These are phyloP conservation scores for Ctenicera cuprea DNA, from an alignment of 2,888 invertebrate species.

Conservation along the genomic window DNA sequence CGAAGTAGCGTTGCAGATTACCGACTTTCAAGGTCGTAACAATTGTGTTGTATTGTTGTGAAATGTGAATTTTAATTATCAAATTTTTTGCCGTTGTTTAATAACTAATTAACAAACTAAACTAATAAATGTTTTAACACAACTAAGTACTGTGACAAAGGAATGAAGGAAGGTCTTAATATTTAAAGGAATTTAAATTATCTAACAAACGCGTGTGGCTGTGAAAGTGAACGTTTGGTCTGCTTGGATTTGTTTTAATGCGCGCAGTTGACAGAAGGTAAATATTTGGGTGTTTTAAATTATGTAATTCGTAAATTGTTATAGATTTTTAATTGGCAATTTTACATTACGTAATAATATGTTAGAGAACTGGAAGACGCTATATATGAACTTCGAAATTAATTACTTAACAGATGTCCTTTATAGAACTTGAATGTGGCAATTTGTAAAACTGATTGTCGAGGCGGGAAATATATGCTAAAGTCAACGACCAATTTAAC, in stretches of 20 bases:
- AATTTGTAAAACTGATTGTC: conserved; percentile 5
- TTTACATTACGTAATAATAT: neutral
- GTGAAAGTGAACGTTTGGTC: no score
- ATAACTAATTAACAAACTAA: neutral
- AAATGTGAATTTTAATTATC: neutral
- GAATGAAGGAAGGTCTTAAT: no score
- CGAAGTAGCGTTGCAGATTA: conserved; percentile 1
- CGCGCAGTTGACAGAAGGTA: no score
- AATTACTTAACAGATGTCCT: neutral
- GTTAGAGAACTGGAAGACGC: no score
- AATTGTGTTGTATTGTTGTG: neutral
- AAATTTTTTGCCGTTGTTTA: no score
- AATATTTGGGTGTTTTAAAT: no score
- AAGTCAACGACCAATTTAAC: conserved; percentile 27
- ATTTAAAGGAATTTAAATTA: no score
- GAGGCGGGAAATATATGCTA: conserved; percentile 2
- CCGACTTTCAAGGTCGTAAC: conserved; percentile 13
- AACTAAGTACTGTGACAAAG: no score
- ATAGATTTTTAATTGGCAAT: neutral
- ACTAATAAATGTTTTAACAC: neutral
- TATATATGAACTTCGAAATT: conserved; percentile 10
- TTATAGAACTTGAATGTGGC: neutral
- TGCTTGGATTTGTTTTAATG: no score
- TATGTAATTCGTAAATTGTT: no score
- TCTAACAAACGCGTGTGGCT: no score